Percentiles rank a stretch among this genome's conserved stretches.
These are phyloP conservation scores for Temnothorax longispinosus DNA, from an alignment of 1,140 invertebrate genomes.

Conservation along the genomic window DNA sequence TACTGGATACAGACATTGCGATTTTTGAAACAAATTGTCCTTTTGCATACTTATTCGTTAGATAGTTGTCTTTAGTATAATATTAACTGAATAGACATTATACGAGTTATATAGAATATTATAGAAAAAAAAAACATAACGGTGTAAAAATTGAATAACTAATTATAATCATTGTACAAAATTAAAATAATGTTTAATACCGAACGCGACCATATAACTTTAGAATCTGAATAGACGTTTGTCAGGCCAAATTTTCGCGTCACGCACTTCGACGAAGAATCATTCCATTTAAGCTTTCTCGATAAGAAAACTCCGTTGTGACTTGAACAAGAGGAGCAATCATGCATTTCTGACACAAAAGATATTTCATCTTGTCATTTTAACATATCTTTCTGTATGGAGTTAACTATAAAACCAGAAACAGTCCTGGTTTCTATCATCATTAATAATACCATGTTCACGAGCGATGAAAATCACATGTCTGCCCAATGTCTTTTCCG, in stretches of 20 bases:
- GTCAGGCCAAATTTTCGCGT: slow-evolving; percentile 28
- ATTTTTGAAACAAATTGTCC: not conserved
- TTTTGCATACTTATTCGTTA: not conserved
- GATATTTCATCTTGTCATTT: slow-evolving; percentile 45
- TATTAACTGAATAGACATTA: not conserved
- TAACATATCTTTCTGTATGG: slow-evolving; percentile 22
- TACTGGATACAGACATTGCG: slow-evolving; percentile 76
- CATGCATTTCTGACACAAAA: not conserved
- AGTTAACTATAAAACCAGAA: slow-evolving; percentile 30
- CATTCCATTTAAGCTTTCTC: not conserved
- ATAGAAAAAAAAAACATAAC: not conserved
- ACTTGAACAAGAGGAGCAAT: not conserved
- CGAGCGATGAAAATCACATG: slow-evolving; percentile 40
- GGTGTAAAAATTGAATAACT: not conserved
- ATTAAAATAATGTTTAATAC: slow-evolving; percentile 24
- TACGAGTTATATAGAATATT: not conserved
- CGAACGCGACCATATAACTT: not conserved
- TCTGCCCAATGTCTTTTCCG: slow-evolving; percentile 50
- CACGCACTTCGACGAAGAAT: not conserved
- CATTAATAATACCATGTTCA: slow-evolving; percentile 26
- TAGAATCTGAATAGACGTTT: not conserved
- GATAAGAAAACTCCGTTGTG: not conserved
- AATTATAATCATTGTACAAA: not conserved
- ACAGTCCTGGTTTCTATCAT: slow-evolving; percentile 44
- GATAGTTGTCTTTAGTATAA: not conserved